phyloP scores from a whole-genome alignment of 1,140 invertebrate species.

The Mesaphorura yosii region DNA sequence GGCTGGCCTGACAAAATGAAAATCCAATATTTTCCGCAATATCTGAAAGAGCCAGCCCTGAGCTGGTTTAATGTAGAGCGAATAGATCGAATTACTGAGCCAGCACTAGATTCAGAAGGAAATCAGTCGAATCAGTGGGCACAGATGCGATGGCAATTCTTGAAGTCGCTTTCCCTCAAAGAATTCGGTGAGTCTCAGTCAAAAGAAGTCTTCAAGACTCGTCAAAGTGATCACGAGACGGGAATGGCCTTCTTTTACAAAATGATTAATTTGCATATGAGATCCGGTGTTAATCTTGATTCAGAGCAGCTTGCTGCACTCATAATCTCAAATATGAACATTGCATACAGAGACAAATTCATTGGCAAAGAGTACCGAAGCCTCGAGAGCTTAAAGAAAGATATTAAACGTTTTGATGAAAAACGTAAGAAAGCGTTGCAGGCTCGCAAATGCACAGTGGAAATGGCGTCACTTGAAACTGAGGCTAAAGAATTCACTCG shows the following conservation, averaged over 20 bases:
- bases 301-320: background rate
- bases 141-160: background rate
- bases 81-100: background rate
- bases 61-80: background rate
- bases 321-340: background rate
- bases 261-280: background rate
- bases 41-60: background rate
- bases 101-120: background rate
- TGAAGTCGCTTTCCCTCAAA: background rate
- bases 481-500: background rate
- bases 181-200: background rate
- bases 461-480: background rate
- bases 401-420: background rate
- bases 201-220: background rate
- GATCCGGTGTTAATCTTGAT: background rate
- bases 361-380: background rate
- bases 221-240: background rate
- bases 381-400: background rate
- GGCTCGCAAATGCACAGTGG: background rate
- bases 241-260: background rate
- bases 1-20: background rate
- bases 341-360: background rate
- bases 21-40: background rate
- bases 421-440: background rate
- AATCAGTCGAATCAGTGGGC: background rate